Conservation (phyloP, 2,888 invertebrate species). For the Ophion obscuratus region DNA sequence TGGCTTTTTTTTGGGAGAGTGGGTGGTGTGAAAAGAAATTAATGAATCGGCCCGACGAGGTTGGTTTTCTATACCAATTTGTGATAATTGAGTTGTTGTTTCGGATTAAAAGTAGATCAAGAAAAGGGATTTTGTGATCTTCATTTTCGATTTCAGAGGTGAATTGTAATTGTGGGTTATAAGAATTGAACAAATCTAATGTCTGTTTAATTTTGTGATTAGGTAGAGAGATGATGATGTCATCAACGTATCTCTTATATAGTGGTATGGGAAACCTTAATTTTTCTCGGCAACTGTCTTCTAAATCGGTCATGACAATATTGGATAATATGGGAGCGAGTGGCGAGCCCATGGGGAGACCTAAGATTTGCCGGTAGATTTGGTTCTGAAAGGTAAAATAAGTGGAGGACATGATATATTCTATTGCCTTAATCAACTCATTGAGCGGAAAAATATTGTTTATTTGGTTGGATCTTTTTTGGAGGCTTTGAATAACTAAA, state of each 20-base stretch:
- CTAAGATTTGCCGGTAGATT: constrained; percentile 9
- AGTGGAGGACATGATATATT: constrained; percentile 32
- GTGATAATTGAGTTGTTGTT: constrained; percentile 1
- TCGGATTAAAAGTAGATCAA: too few relatives aligned
- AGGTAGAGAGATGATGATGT: not conserved
- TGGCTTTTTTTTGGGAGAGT: not conserved
- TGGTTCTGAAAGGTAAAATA: constrained; percentile 9
- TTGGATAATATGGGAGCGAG: not conserved
- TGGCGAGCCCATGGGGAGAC: constrained; percentile 23
- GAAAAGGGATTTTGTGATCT: too few relatives aligned
- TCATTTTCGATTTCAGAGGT: constrained; percentile 4
- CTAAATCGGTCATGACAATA: constrained; percentile 11
- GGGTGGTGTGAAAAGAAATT: constrained; percentile 45
- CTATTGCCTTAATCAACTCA: constrained; percentile 20
- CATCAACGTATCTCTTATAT: constrained; percentile 39
- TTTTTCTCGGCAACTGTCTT: not conserved
- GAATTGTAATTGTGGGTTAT: constrained; percentile 33
- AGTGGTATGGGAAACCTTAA: constrained; percentile 10
- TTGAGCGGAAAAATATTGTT: not conserved
- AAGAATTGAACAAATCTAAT: constrained; percentile 28
- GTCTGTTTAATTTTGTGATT: constrained; percentile 22
- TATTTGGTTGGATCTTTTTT: constrained; percentile 12
- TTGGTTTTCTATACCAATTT: constrained; percentile 38
- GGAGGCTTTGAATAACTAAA: constrained; percentile 2
- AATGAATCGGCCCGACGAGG: not conserved